Percentiles rank a stretch among this genome's conserved stretches.
These are phyloP conservation scores for Rachycentron canadum DNA, from an alignment of 2,797 vertebrate species.

Conservation along the genomic window DNA sequence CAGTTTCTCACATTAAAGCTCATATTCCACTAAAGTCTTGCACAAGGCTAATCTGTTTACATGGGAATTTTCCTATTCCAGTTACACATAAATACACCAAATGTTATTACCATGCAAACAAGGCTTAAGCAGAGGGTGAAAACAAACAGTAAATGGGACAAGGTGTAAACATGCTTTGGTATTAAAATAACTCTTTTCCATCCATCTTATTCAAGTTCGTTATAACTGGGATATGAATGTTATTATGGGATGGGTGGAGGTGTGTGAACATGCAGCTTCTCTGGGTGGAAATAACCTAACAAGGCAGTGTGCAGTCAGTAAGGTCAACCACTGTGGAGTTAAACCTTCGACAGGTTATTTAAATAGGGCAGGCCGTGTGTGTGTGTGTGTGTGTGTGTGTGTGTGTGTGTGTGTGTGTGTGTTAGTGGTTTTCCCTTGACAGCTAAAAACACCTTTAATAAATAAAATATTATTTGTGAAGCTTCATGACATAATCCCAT, in stretches of 20 bases:
- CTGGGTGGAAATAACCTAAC: constrained; percentile 28
- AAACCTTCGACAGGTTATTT: too few species aligned
- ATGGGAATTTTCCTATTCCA: constrained; percentile 45
- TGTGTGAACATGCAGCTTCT: not conserved
- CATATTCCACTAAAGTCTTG: constrained; percentile 27
- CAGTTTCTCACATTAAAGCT: constrained; percentile 37
- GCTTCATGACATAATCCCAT: constrained; percentile 60
- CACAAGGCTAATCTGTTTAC: constrained; percentile 56
- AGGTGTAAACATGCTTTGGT: constrained; percentile 30
- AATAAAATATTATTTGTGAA: constrained; percentile 70
- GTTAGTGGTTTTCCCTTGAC: constrained; percentile 68
- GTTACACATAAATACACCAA: constrained; percentile 45
- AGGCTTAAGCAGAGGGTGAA: constrained; percentile 33
- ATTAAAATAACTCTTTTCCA: constrained; percentile 40
- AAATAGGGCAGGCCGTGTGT: too few species aligned
- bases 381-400: too few species aligned
- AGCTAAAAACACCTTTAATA: constrained; percentile 70
- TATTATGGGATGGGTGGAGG: not conserved
- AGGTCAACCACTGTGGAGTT: too few species aligned
- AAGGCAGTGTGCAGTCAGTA: too few species aligned
- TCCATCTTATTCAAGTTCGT: constrained; percentile 34
- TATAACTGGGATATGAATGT: constrained; percentile 9
- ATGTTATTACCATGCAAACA: constrained; percentile 61
- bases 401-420: too few species aligned
- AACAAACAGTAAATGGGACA: constrained; percentile 38